Base-by-base conservation (phyloP, 2,888 invertebrate species). In the Epistrophella euchroma region DNA sequence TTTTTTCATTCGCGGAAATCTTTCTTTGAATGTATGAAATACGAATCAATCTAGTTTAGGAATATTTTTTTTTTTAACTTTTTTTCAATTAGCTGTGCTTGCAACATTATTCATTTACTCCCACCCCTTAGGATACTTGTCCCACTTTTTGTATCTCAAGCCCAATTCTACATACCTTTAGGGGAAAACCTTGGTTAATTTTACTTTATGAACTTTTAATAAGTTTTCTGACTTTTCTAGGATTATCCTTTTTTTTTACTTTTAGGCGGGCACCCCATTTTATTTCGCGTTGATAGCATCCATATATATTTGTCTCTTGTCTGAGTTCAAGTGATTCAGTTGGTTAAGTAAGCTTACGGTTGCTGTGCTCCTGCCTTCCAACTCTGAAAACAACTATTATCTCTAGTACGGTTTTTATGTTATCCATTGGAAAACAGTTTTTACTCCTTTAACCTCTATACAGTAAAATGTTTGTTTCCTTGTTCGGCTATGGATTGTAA, bases 181-280 rank as follows among this genome's bases (percentile, higher is more conserved):
- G 77, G 86, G 78, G 64, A 78, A 74, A 86, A 78, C 82, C 77
- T 78, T 78, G 78, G 86, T 78, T 86, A 86, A 82, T 86, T 86
- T 86, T 74, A 82, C 74, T 86, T 86, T 86, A 86, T 86, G 82
- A 86, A 86, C 86, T 86, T 86, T 86, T 86, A 82, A 86, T 86
- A 86, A 86, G 86, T 86, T 86, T 82, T 86, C 86, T 86, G 86
- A 86, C 86, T 82, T 86, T 78, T 86, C 86, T 77, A 70, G 82
- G 86, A 86, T 86, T 82, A 86, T 86, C 86, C 82, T 64, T 77
- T 40, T 74, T 77, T 64, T 77, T 40, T 74, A 74, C 78, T 74
- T 70, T 68, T 76, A 81, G 68, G 68, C 73, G 58, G 52, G 11
- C 11, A 47, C 15, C 25, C 40, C 10, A 40, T 60, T 60, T 40